Conservation (phyloP, 2,888 invertebrate species). For the Phrixothrix hirtus region DNA sequence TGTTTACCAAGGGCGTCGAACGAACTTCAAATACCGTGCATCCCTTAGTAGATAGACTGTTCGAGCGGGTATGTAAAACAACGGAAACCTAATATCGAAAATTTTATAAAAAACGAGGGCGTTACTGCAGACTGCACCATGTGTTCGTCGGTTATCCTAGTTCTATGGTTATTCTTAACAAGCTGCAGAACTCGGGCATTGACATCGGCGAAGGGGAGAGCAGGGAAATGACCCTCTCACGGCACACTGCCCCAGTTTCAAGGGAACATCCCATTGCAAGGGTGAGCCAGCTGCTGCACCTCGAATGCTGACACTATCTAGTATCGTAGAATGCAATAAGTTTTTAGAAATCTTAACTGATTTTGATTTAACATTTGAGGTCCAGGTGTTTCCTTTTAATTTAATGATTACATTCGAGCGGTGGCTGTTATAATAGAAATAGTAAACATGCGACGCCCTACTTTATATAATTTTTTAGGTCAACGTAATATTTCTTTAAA, state of each 20-base stretch:
- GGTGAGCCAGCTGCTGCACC: conserved; percentile 38
- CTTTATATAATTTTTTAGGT: too few relatives aligned
- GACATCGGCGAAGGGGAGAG: conserved; percentile 41
- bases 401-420: too few relatives aligned
- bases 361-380: too few relatives aligned
- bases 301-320: conserved; percentile 20
- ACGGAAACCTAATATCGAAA: background rate
- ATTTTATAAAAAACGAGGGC: conserved; percentile 3
- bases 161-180: conserved; percentile 31
- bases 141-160: conserved; percentile 28
- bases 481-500: too few relatives aligned
- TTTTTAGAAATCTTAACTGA: too few relatives aligned
- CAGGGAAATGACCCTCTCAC: conserved; percentile 39
- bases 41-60: conserved; percentile 2
- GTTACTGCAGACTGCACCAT: conserved; percentile 23
- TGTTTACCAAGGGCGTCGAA: too few relatives aligned
- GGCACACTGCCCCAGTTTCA: conserved; percentile 53
- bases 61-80: background rate
- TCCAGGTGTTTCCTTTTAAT: too few relatives aligned
- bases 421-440: background rate
- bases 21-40: too few relatives aligned
- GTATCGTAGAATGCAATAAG: too few relatives aligned
- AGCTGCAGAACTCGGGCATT: conserved; percentile 40
- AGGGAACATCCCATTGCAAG: conserved; percentile 40
- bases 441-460: background rate